Base-by-base conservation (phyloP, 2,888 invertebrate species). In the Auanema sp. region DNA sequence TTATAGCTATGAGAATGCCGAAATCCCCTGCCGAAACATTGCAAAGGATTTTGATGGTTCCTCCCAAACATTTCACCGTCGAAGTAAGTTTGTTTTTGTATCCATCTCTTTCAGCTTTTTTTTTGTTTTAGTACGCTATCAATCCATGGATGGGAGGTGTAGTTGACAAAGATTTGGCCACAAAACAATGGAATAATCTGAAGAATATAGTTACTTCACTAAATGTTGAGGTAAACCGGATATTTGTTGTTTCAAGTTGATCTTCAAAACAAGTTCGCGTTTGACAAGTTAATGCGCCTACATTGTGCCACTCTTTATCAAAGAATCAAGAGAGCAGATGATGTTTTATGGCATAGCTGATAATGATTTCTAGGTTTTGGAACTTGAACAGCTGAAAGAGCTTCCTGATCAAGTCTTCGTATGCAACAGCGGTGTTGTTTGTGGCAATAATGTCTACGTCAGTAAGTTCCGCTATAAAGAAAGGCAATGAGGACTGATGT, bases 101-200 rank as follows among this genome's bases (percentile, higher is more conserved):
- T 11, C 5, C n/a, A 57, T 33, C 57, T 43, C 1, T 16, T 40
- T 12, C 18, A n/a, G 33, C 33, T 33, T 3, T 33, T 33, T n/a
- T 14, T 44, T 23, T n/a, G n/a, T 53, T 66, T 14, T 44, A 66
- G 65, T 82, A 82, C 57, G 24, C 71, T 4, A 83, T 83, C 60
- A 83, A 83, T 61, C 81, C 82, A 16, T 83, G 83, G 83, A 83
- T 83, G 83, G 82, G 82, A 24, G 81, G 81, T n/a, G 70, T 68
- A 12, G 83, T 83, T 16, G 79, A 83, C 62, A 66, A 73, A 53
- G 60, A 64, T 16, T 76, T 75, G 58, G 80, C 81, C 8, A 66
- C 68, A 52, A 42, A 65, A 24, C 83, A 83, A 64, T 83, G 83
- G 83, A 68, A 70, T 42, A 41, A 60, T 8, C 65, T 83, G 60